A percentile compares a stretch with the other conserved stretches of the same genome.
Evolutionary conservation across 2,888 invertebrate species (phyloP).

Genomic region (Pyrocoelia pectoralis): DNA sequence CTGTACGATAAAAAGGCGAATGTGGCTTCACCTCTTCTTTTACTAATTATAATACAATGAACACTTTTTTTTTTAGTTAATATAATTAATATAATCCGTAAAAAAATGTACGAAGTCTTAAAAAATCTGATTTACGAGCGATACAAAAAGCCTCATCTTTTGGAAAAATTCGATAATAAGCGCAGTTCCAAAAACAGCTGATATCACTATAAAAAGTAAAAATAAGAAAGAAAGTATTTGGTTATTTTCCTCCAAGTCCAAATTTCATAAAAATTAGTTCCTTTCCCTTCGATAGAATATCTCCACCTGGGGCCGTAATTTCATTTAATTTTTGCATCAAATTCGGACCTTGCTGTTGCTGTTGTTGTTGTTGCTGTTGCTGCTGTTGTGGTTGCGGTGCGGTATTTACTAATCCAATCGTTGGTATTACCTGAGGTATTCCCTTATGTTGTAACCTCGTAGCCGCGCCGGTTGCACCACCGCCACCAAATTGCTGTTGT

Average conservation of each 20-base stretch:
- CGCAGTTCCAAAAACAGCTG: constrained; percentile 44
- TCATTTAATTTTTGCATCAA: constrained; percentile 90
- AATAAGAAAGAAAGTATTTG: constrained; percentile 38
- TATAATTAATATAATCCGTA: neutral
- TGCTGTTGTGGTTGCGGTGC: constrained; percentile 59
- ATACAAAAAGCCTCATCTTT: constrained; percentile 23
- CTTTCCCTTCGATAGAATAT: constrained; percentile 91
- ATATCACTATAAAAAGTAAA: constrained; percentile 33
- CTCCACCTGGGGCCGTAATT: constrained; percentile 88
- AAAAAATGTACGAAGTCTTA: neutral
- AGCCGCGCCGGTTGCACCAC: constrained; percentile 7
- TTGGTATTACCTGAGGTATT: constrained; percentile 63
- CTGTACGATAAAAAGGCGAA: neutral
- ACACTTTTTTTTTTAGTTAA: constrained; percentile 23
- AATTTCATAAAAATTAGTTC: constrained; percentile 95
- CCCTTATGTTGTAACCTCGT: constrained; percentile 60
- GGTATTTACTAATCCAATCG: constrained; percentile 46
- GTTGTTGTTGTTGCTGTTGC: constrained; percentile 58
- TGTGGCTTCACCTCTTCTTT: neutral
- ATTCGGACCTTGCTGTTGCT: constrained; percentile 69
- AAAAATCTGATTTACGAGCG: neutral
- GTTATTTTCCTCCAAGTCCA: constrained; percentile 76
- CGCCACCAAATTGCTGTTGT: constrained; percentile 35
- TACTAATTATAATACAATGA: constrained; percentile 30
- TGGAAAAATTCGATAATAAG: constrained; percentile 18